Evolutionary conservation across 2,797 vertebrate genomes (phyloP), one percentile per base, ranked within the genome.

Genomic region (Amblyopsis hoosieri): DNA sequence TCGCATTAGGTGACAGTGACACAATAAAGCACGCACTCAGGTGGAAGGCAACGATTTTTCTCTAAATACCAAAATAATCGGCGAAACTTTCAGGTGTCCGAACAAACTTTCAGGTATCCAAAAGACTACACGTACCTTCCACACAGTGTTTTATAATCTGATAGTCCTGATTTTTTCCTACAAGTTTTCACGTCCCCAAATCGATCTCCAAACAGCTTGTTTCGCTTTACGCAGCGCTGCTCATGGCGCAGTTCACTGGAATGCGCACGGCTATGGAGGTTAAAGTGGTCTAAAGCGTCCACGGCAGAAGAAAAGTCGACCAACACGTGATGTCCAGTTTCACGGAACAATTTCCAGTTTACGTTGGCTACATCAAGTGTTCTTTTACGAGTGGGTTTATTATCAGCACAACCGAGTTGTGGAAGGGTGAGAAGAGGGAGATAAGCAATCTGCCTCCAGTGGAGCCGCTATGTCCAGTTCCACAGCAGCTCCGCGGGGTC

Each of bases 401-500:
- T 71, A 55, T 74, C 42, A 71, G 54, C 60, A 48, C 61, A 52
- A 63, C 15, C 61, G 70, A 81, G 58, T 67, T 83, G 75, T 65
- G 74, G 58, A 69, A 19, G 58, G 70, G 14, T 62, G 58, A 13
- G 57, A 15, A 14, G 31, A 46, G 88, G 81, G 85, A 91, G 90
- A 87, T 88, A 85, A 93, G 85, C 87, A 66, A 84, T 90, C 91
- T 89, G 81, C 85, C 74, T 90, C 89, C 84, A 91, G 93, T 88
- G 93, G 89, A 89, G 91, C 89, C 79, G 89, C 85, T 79, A 87
- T 86, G 88, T 90, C 90, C 83, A 88, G 84, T 81, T 90, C 86
- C 89, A 84, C 57, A 45, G 46, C 79, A 82, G 81, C 89, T 87
- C 93, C 92, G 92, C 93, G 90, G 94, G 94, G 95, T 95, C 95